These are phyloP conservation scores for Coleophora flavipennella DNA, from an alignment of 2,888 invertebrate genomes.

Conservation along the genomic window DNA sequence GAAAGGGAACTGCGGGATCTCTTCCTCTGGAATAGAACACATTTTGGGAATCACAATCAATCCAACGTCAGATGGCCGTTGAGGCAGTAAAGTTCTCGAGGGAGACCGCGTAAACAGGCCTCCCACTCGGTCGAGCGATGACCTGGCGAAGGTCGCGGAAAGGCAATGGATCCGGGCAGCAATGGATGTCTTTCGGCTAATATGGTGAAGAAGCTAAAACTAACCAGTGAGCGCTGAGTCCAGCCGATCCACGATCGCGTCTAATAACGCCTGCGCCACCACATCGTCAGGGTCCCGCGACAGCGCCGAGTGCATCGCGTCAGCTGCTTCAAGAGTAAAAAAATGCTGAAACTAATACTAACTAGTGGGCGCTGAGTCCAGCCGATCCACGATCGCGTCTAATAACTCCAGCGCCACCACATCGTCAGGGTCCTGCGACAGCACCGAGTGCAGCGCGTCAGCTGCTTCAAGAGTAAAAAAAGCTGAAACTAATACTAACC, in stretches of 20 bases:
- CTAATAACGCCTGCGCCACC: conserved; percentile 90
- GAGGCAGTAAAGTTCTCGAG: no score
- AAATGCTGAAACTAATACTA: no score
- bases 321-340: conserved; percentile 78
- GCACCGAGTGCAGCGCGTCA: conserved; percentile 90
- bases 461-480: conserved; percentile 78
- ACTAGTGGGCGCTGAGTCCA: conserved; percentile 77
- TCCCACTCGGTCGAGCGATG: no score
- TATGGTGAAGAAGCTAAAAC: no score
- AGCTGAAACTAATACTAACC: no score
- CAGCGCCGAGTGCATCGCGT: conserved; percentile 91
- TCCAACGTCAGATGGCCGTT: no score
- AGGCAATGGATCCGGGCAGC: no score
- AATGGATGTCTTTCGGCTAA: no score
- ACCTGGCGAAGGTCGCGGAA: no score
- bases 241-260: conserved; percentile 82
- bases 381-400: conserved; percentile 82
- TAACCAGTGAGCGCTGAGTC: no score
- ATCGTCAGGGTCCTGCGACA: conserved; percentile 89
- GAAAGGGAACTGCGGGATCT: conserved; percentile 61
- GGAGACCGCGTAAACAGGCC: no score
- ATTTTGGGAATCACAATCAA: no score
- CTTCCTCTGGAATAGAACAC: conserved; percentile 45
- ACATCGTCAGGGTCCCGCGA: conserved; percentile 90
- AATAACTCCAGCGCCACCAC: conserved; percentile 93